Conservation (phyloP, 2,113 vertebrate genomes). For the Glaucidium brasilianum region DNA sequence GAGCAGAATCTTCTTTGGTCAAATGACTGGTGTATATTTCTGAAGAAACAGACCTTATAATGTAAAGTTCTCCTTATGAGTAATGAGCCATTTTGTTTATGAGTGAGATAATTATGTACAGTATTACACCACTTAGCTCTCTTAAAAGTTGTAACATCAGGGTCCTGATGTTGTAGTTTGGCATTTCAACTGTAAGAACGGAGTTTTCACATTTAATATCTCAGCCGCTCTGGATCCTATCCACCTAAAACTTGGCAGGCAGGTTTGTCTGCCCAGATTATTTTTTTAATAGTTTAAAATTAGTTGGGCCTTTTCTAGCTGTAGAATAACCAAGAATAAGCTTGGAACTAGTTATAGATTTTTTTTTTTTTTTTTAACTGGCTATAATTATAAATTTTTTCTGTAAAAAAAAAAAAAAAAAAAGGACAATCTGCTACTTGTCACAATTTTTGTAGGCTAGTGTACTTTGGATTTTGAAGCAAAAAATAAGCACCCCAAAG, state of each 20-base stretch:
- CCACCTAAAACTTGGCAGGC: slow-evolving; percentile 67
- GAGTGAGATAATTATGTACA: slow-evolving; percentile 60
- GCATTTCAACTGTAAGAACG: slow-evolving; percentile 61
- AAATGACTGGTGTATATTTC: slow-evolving; percentile 28
- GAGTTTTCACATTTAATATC: slow-evolving; percentile 63
- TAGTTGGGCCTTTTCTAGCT: slow-evolving; percentile 49
- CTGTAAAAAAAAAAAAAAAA: background rate
- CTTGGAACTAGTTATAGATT: slow-evolving; percentile 33
- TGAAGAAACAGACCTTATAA: slow-evolving; percentile 30
- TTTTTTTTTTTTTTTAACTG: background rate
- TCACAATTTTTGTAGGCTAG: background rate
- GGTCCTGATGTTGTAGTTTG: slow-evolving; percentile 50
- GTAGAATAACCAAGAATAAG: slow-evolving; percentile 29
- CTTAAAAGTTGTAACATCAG: slow-evolving; percentile 68
- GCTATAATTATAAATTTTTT: slow-evolving; percentile 20
- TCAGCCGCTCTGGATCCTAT: slow-evolving; percentile 60
- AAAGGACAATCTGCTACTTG: background rate
- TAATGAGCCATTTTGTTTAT: slow-evolving; percentile 26
- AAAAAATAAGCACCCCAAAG: background rate
- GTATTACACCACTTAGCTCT: slow-evolving; percentile 49
- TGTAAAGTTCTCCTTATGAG: slow-evolving; percentile 10
- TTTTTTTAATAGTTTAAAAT: slow-evolving; percentile 57
- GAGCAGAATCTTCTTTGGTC: background rate
- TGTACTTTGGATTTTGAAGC: background rate
- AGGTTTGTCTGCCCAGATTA: slow-evolving; percentile 47